These are phyloP conservation scores for Anagyrus pseudococci DNA, from an alignment of 2,888 invertebrate species.

Conservation along the genomic window DNA sequence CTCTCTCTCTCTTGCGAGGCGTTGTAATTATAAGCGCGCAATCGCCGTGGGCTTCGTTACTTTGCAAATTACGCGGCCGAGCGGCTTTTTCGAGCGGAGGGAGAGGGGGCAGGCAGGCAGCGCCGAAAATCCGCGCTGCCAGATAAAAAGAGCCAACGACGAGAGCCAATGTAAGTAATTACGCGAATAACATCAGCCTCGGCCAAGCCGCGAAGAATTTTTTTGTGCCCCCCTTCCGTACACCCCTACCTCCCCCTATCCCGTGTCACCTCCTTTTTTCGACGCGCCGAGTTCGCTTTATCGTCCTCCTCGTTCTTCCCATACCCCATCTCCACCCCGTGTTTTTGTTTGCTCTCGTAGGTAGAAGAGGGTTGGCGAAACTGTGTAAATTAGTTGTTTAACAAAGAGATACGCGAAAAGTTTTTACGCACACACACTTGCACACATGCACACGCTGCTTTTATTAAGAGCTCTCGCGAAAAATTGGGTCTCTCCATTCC, in stretches of 20 bases:
- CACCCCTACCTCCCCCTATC: too few species aligned
- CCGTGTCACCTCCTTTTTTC: too few species aligned
- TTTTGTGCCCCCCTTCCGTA: constrained; percentile 3
- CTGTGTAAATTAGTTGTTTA: constrained; percentile 24
- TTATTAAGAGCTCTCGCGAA: constrained; percentile 16
- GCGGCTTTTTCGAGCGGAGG: too few species aligned
- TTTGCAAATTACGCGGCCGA: constrained; percentile 33
- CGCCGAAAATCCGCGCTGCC: too few species aligned
- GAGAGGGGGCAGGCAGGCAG: too few species aligned
- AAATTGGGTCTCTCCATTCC: constrained; percentile 12
- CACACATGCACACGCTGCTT: neutral
- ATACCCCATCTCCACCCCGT: neutral
- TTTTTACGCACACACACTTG: neutral
- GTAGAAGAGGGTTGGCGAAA: constrained; percentile 2
- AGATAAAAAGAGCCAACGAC: constrained; percentile 7
- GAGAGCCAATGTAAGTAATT: constrained; percentile 18
- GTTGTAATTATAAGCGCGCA: constrained; percentile 24
- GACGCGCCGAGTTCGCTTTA: neutral
- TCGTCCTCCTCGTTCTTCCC: too few species aligned
- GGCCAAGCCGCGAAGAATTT: neutral
- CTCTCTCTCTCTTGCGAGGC: constrained; percentile 4
- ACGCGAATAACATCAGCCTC: constrained; percentile 21
- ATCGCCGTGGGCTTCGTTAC: constrained; percentile 34
- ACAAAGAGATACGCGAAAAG: constrained; percentile 13
- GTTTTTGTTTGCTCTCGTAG: neutral